These are phyloP conservation scores for Hipparchia sbordonii DNA, from an alignment of 2,888 invertebrate genomes.

Conservation along the genomic window DNA sequence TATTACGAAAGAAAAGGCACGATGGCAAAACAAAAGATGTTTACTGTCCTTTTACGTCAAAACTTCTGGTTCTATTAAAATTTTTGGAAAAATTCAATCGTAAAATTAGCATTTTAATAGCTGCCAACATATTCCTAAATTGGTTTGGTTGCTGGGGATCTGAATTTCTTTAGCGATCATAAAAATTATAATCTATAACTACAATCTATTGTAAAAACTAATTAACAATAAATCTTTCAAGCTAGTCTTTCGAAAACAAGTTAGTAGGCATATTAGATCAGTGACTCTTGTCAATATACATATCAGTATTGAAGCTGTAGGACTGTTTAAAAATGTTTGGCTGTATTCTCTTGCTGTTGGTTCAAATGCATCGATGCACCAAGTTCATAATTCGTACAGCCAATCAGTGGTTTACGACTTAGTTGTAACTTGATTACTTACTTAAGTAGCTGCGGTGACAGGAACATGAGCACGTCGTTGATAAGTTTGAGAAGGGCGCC, in stretches of 20 bases:
- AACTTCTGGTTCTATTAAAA: background rate
- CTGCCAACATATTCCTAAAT: background rate
- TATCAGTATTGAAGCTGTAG: too few relatives aligned
- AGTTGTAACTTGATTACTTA: conserved; percentile 63
- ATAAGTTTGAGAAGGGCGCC: conserved; percentile 92
- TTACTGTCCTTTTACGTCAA: background rate
- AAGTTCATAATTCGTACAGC: too few relatives aligned
- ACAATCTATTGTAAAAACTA: background rate
- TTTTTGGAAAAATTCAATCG: background rate
- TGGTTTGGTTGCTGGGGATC: background rate
- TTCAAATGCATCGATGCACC: too few relatives aligned
- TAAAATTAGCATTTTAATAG: conserved; percentile 9
- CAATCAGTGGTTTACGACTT: too few relatives aligned
- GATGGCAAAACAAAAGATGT: background rate
- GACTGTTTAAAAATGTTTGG: too few relatives aligned
- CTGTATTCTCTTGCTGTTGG: too few relatives aligned
- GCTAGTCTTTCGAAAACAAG: background rate
- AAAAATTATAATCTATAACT: background rate
- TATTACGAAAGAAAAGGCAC: background rate
- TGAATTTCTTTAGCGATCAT: background rate
- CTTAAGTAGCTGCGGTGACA: conserved; percentile 95
- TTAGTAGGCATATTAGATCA: too few relatives aligned
- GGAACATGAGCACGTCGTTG: conserved; percentile 93
- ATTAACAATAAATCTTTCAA: background rate
- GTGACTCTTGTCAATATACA: too few relatives aligned